These are phyloP conservation scores for Heterotis niloticus DNA, from an alignment of 2,113 vertebrate genomes.

Conservation along the genomic window DNA sequence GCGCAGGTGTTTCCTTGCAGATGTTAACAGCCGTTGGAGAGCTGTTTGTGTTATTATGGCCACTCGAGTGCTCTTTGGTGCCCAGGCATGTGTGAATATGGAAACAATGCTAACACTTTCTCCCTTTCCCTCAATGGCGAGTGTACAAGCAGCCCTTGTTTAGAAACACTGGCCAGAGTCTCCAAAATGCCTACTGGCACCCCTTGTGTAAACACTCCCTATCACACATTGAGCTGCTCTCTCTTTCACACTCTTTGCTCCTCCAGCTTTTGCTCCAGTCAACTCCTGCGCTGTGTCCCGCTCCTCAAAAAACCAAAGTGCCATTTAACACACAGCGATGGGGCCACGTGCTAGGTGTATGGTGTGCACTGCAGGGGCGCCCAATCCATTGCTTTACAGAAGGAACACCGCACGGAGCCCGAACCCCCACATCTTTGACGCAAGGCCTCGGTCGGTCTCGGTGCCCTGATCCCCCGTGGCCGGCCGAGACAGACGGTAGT, in stretches of 20 bases:
- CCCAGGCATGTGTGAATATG: neutral
- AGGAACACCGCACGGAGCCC: neutral
- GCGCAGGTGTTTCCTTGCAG: neutral
- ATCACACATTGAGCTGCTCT: slow-evolving; percentile 19
- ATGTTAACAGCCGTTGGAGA: neutral
- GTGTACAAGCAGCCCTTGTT: slow-evolving; percentile 38
- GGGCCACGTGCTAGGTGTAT: slow-evolving; percentile 47
- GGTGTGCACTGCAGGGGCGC: slow-evolving; percentile 26
- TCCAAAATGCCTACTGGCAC: slow-evolving; percentile 39
- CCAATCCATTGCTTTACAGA: neutral
- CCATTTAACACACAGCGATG: slow-evolving; percentile 51
- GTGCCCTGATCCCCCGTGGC: neutral
- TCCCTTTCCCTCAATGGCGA: slow-evolving; percentile 26
- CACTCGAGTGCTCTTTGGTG: neutral
- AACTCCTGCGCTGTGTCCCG: slow-evolving; percentile 53
- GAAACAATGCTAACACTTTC: neutral
- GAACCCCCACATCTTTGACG: neutral
- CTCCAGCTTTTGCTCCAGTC: slow-evolving; percentile 33
- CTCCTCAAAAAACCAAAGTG: slow-evolving; percentile 49
- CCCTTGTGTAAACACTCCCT: slow-evolving; percentile 37
- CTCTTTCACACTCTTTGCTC: slow-evolving; percentile 27
- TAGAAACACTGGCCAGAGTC: slow-evolving; percentile 41
- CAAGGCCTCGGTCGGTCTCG: neutral
- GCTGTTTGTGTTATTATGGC: neutral
- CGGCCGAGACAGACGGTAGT: neutral